These are phyloP conservation scores for Lutraria lutraria DNA, from an alignment of 2,888 invertebrate species.

Conservation along the genomic window DNA sequence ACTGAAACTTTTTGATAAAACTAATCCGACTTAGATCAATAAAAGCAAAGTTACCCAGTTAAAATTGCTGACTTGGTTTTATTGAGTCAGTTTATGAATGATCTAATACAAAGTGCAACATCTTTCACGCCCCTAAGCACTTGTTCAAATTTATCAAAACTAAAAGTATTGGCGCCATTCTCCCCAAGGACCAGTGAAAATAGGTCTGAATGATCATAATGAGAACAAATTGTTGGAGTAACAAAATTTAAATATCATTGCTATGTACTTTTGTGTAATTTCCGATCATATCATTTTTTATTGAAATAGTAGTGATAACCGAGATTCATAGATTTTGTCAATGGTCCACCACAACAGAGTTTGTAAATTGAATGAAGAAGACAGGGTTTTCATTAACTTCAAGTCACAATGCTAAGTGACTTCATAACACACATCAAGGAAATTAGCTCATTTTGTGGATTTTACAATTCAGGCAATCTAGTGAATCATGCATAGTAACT, in stretches of 20 bases:
- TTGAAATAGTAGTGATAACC: slow-evolving; percentile 49
- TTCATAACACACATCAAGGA: slow-evolving; percentile 47
- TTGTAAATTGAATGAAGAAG: slow-evolving; percentile 47
- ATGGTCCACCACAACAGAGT: slow-evolving; percentile 52
- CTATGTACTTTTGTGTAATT: slow-evolving; percentile 24
- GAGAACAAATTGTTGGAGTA: too few relatives aligned
- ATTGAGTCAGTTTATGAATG: too few relatives aligned
- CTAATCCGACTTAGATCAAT: too few relatives aligned
- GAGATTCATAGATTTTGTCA: slow-evolving; percentile 44
- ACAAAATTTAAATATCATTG: slow-evolving; percentile 31
- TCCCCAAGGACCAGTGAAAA: too few relatives aligned
- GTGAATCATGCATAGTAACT: slow-evolving; percentile 20
- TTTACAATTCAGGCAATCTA: slow-evolving; percentile 45
- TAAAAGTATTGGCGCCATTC: too few relatives aligned
- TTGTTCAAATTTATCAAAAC: too few relatives aligned
- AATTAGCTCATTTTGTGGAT: slow-evolving; percentile 49
- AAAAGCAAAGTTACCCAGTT: too few relatives aligned
- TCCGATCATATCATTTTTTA: slow-evolving; percentile 55
- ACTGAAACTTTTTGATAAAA: too few relatives aligned
- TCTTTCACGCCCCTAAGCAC: too few relatives aligned
- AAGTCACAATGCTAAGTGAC: slow-evolving; percentile 12
- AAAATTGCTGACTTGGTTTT: too few relatives aligned
- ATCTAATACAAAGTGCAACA: too few relatives aligned
- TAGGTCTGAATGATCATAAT: slow-evolving; percentile 18
- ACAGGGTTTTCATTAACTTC: slow-evolving; percentile 32